Percentiles rank a stretch among this genome's conserved stretches.
These are phyloP conservation scores for pig (Sus scrofa) DNA, from an alignment of 2,113 vertebrate genomes.

Conservation along the genomic window DNA sequence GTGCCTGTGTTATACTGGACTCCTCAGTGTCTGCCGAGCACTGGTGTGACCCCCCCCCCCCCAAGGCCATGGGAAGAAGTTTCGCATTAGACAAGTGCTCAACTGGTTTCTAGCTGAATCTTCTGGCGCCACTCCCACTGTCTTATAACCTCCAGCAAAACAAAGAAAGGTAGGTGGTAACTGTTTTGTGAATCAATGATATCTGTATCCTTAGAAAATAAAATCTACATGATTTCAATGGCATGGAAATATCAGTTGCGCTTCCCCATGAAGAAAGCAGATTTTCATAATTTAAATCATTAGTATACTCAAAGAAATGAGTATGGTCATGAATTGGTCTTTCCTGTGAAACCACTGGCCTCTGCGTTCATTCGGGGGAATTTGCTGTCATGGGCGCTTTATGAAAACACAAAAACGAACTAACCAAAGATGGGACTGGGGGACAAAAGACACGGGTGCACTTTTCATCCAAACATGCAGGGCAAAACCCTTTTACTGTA, in stretches of 20 bases:
- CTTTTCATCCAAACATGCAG: slow-evolving; percentile 24
- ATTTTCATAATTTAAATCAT: slow-evolving; percentile 49
- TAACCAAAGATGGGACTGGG: not conserved
- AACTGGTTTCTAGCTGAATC: slow-evolving; percentile 2
- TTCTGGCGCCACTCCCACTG: not conserved
- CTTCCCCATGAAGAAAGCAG: slow-evolving; percentile 12
- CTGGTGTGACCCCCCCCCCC: too few species aligned
- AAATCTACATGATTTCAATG: not conserved
- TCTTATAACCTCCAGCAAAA: not conserved
- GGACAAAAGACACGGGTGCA: not conserved
- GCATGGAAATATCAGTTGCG: not conserved
- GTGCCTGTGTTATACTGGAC: not conserved
- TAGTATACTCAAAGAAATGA: slow-evolving; percentile 37
- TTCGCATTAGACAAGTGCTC: slow-evolving; percentile 16
- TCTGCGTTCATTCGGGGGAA: slow-evolving; percentile 44
- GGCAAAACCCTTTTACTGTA: not conserved
- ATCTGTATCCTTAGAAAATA: not conserved
- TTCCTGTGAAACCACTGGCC: not conserved
- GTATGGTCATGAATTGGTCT: not conserved
- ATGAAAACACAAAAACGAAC: not conserved
- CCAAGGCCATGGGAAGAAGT: not conserved
- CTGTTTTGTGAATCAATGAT: not conserved
- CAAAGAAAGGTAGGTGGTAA: not conserved
- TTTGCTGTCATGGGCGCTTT: not conserved
- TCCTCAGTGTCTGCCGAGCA: not conserved